Evolutionary conservation across 2,888 invertebrate genomes (phyloP).

Genomic region (Strigamia transsilvanica): DNA sequence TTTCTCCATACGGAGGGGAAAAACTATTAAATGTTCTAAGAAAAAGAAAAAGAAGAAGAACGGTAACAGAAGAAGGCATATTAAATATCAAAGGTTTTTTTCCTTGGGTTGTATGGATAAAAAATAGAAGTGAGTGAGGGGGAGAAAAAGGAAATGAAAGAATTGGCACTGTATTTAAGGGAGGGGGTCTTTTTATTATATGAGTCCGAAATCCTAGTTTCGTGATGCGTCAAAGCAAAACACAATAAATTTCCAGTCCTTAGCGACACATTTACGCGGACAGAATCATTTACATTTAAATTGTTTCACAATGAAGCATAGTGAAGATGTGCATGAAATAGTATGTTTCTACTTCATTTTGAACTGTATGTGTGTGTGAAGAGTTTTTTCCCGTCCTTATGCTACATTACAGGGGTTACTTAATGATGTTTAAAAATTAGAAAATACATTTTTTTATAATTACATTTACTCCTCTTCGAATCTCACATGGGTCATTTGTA

Average conservation of each 20-base stretch:
- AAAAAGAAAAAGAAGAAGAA: neutral
- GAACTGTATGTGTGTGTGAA: neutral
- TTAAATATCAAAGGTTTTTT: conserved; percentile 34
- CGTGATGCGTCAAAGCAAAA: conserved; percentile 38
- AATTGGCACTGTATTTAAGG: conserved; percentile 22
- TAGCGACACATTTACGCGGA: conserved; percentile 34
- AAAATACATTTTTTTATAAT: too few relatives aligned
- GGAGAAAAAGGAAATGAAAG: conserved; percentile 1
- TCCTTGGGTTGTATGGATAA: neutral
- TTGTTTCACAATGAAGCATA: conserved; percentile 33
- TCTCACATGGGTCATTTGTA: too few relatives aligned
- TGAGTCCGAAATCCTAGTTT: conserved; percentile 29
- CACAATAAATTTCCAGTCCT: conserved; percentile 27
- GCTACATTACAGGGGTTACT: neutral
- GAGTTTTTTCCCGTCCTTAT: neutral
- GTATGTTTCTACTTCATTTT: conserved; percentile 22
- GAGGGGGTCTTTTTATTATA: conserved; percentile 38
- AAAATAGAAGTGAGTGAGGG: neutral
- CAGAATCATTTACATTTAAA: conserved; percentile 38
- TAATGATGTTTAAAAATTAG: too few relatives aligned
- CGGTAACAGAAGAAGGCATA: neutral
- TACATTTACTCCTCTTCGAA: too few relatives aligned
- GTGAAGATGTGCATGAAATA: neutral
- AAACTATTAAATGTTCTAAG: conserved; percentile 4
- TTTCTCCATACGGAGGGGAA: neutral